A percentile compares a stretch with the other conserved stretches of the same genome.
These are phyloP conservation scores for Centroberyx gerrardi DNA, from an alignment of 2,797 vertebrate genomes.

Conservation along the genomic window DNA sequence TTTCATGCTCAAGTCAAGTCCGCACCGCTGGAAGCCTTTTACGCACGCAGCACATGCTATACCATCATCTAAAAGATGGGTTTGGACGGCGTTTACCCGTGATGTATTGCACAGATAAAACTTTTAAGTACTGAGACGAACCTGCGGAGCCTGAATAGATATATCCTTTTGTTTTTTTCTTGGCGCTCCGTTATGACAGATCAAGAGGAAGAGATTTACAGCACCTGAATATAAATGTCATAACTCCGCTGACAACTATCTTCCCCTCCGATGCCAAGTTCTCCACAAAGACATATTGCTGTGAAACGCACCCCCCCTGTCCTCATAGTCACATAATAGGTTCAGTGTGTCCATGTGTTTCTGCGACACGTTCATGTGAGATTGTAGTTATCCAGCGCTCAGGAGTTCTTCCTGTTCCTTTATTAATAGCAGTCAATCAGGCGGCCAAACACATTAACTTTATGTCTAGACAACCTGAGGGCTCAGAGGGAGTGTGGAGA, in stretches of 20 bases:
- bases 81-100: constrained; percentile 26
- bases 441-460: constrained; percentile 38
- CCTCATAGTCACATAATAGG: constrained; percentile 62
- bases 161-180: constrained; percentile 32
- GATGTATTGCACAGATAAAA: constrained; percentile 50
- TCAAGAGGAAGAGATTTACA: constrained; percentile 59
- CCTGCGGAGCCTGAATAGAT: constrained; percentile 37
- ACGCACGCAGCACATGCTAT: constrained; percentile 35
- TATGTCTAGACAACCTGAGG: constrained; percentile 31
- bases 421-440: constrained; percentile 65
- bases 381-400: constrained; percentile 47
- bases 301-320: constrained; percentile 55
- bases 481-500: not conserved
- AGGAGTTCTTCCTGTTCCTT: constrained; percentile 50
- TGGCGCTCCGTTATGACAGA: constrained; percentile 50
- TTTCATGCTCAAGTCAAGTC: constrained; percentile 17
- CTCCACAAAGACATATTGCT: constrained; percentile 40
- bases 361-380: constrained; percentile 49
- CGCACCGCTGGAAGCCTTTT: constrained; percentile 12
- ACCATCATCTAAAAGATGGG: constrained; percentile 38
- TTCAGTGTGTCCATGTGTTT: constrained; percentile 73
- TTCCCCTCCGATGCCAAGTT: constrained; percentile 53
- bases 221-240: constrained; percentile 64
- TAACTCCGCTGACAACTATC: constrained; percentile 52
- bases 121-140: constrained; percentile 42